These are phyloP conservation scores for Tricholauxania praeusta DNA, from an alignment of 2,888 invertebrate species.

Conservation along the genomic window DNA sequence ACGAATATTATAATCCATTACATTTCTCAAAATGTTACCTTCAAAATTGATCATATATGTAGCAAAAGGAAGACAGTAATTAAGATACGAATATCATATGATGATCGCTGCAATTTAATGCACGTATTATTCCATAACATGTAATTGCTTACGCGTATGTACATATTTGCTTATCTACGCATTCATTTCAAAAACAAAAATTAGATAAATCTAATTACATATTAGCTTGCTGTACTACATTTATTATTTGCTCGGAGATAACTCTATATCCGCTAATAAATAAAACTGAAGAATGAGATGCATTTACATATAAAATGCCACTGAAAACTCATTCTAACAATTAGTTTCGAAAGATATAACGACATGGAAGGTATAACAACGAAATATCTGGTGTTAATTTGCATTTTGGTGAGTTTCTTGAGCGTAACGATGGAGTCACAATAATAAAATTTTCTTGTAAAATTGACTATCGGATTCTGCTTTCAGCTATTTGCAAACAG, in stretches of 20 bases:
- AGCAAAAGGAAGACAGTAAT: too few species aligned
- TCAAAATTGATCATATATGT: too few species aligned
- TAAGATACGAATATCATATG: too few species aligned
- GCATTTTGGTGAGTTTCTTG: slow-evolving; percentile 35
- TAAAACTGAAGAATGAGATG: background rate
- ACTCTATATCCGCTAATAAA: background rate
- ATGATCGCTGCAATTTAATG: too few species aligned
- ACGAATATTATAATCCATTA: too few species aligned
- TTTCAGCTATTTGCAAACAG: slow-evolving; percentile 31
- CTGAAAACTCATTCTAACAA: slow-evolving; percentile 10
- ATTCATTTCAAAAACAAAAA: slow-evolving; percentile 3
- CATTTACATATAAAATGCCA: slow-evolving; percentile 11
- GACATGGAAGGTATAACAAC: slow-evolving; percentile 29
- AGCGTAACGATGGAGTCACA: background rate
- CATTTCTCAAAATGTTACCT: too few species aligned
- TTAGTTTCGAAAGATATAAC: slow-evolving; percentile 27
- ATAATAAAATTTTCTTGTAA: background rate
- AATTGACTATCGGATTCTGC: slow-evolving; percentile 24
- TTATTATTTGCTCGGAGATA: slow-evolving; percentile 26
- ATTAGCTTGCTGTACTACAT: slow-evolving; percentile 23
- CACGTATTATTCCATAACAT: background rate
- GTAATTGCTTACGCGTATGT: background rate
- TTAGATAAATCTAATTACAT: slow-evolving; percentile 14
- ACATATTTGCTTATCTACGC: slow-evolving; percentile 14
- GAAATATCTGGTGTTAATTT: slow-evolving; percentile 23